Percentiles rank a stretch among this genome's conserved stretches.
Conservation (phyloP, 2,113 vertebrate species). For the Xenotilapia leptura region DNA sequence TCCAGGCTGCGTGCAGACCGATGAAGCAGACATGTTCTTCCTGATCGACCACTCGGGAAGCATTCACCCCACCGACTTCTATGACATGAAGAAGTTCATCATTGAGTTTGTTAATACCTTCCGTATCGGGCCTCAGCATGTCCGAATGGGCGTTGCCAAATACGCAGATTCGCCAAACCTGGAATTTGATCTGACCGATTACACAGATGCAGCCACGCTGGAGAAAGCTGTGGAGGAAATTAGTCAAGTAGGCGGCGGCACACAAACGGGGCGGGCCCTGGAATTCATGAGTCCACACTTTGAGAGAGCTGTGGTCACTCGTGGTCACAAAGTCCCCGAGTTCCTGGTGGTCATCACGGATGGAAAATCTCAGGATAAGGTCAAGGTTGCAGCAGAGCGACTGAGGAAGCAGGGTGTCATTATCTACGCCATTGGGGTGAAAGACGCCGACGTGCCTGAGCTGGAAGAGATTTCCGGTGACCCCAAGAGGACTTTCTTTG, state of each 20-base stretch:
- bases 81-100: conserved; percentile 80
- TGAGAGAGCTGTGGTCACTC: conserved; percentile 23
- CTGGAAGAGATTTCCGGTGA: conserved; percentile 69
- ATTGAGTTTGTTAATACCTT: conserved; percentile 67
- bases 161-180: conserved; percentile 41
- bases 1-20: conserved; percentile 73
- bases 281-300: conserved; percentile 66
- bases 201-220: conserved; percentile 41
- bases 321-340: conserved; percentile 46
- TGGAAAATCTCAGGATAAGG: conserved; percentile 69
- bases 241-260: conserved; percentile 62
- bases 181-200: conserved; percentile 64
- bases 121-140: conserved; percentile 63
- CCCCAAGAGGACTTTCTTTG: conserved; percentile 66
- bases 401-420: conserved; percentile 59
- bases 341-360: conserved; percentile 81
- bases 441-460: conserved; percentile 45
- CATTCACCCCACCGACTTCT: conserved; percentile 65
- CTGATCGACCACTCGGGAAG: conserved; percentile 81
- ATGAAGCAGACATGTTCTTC: conserved; percentile 86
- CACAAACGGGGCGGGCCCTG: conserved; percentile 71
- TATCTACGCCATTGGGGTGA: conserved; percentile 79
- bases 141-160: conserved; percentile 78
- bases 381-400: conserved; percentile 60
- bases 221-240: conserved; percentile 66